Conservation (phyloP, 1,140 invertebrate genomes). For the Papilio polytes region DNA sequence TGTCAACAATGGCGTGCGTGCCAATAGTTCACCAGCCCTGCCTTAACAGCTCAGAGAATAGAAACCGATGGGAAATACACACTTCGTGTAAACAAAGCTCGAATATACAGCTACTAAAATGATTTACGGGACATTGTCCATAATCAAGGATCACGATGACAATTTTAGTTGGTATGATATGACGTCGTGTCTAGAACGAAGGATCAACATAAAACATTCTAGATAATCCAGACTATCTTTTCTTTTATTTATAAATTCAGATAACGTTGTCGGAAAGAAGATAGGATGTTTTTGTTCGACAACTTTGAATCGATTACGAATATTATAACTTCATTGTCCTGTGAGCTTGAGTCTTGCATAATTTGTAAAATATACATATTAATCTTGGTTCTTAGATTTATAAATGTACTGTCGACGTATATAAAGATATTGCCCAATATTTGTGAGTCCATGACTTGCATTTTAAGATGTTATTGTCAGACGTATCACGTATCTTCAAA, state of each 20-base stretch:
- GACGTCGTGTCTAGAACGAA: neutral
- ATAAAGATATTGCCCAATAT: neutral
- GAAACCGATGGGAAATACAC: too few species aligned
- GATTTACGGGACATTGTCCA: neutral
- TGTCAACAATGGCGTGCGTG: too few species aligned
- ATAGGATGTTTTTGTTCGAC: neutral
- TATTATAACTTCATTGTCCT: neutral
- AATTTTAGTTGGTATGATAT: neutral
- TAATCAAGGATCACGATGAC: neutral
- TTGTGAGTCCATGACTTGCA: constrained; percentile 8
- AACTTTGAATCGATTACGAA: neutral
- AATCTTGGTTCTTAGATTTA: neutral
- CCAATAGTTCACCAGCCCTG: too few species aligned
- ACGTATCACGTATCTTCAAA: constrained; percentile 17
- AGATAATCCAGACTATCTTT: constrained; percentile 16
- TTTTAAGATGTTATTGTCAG: constrained; percentile 13
- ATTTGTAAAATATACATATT: neutral
- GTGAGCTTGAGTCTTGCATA: neutral
- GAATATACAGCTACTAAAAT: neutral
- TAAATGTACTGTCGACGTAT: neutral
- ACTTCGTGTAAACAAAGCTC: neutral
- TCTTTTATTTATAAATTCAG: neutral
- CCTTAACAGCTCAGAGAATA: too few species aligned
- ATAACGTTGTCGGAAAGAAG: neutral
- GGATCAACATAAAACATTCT: neutral